phyloP scores from a whole-genome alignment of 2,797 vertebrate species.

The Propithecus perrieri region DNA sequence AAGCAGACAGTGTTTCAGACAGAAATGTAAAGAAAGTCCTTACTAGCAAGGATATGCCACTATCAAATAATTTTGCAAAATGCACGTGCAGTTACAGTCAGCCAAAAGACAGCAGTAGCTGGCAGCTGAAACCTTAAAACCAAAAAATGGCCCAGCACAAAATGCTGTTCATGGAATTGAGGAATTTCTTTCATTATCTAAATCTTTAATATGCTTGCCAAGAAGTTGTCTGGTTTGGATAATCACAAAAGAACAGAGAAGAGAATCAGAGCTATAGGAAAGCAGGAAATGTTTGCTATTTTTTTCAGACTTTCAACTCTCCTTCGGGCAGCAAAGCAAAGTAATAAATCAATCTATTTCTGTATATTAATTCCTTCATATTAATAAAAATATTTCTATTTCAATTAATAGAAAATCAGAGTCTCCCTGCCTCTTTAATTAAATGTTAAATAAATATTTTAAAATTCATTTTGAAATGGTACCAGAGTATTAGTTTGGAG shows the following conservation, averaged over 20 bases:
- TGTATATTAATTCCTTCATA: neutral
- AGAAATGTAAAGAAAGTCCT: neutral
- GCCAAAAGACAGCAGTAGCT: constrained; percentile 27
- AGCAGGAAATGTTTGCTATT: neutral
- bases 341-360: constrained; percentile 18
- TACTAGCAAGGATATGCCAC: neutral
- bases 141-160: neutral
- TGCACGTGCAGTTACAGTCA: neutral
- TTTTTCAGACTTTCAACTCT: neutral
- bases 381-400: neutral
- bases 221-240: constrained; percentile 49
- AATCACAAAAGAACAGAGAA: constrained; percentile 32
- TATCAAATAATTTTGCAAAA: neutral
- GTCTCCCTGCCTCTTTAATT: neutral
- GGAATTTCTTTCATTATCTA: constrained; percentile 69
- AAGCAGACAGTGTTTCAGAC: neutral
- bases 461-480: constrained; percentile 50
- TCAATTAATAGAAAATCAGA: constrained; percentile 50
- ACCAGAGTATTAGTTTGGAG: constrained; percentile 26
- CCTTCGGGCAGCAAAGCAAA: constrained; percentile 9
- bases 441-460: constrained; percentile 51
- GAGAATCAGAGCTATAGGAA: constrained; percentile 32
- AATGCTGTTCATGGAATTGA: neutral
- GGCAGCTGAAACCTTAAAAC: constrained; percentile 15
- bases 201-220: constrained; percentile 57